Conservation (phyloP, 2,113 vertebrate species). For the Onychostoma macrolepis region DNA sequence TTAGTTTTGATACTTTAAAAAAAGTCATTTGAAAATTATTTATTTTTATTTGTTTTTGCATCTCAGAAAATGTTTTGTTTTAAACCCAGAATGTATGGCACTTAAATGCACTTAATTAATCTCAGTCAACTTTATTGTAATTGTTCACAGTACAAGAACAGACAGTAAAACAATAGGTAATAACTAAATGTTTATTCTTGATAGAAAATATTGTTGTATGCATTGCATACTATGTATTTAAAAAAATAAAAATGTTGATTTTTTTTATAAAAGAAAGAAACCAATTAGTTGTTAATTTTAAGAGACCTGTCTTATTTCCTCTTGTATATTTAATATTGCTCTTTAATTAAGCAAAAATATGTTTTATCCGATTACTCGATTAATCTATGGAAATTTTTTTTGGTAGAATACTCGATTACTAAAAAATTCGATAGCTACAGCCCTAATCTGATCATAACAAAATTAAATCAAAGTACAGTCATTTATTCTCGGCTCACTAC, state of each 20-base stretch:
- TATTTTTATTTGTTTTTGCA: constrained; percentile 7
- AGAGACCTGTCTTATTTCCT: too few relatives aligned
- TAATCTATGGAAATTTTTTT: too few relatives aligned
- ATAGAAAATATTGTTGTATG: constrained; percentile 4
- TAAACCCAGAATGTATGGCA: neutral
- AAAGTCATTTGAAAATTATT: neutral
- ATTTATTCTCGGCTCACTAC: too few relatives aligned
- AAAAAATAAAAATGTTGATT: neutral
- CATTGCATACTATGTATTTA: neutral
- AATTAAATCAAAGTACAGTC: too few relatives aligned
- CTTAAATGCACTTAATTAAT: constrained; percentile 22
- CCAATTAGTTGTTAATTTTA: too few relatives aligned
- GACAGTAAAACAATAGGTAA: neutral
- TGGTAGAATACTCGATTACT: too few relatives aligned
- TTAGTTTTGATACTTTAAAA: neutral
- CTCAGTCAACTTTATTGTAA: neutral
- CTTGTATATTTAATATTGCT: too few relatives aligned
- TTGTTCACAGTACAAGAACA: neutral
- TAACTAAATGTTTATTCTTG: neutral
- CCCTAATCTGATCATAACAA: too few relatives aligned
- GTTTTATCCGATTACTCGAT: too few relatives aligned
- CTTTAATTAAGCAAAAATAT: too few relatives aligned
- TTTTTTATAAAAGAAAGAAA: neutral
- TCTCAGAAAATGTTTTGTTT: neutral
- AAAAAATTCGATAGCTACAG: too few relatives aligned